These are phyloP conservation scores for Orientallactaga sibirica DNA, from an alignment of 2,797 vertebrate species.

Conservation along the genomic window DNA sequence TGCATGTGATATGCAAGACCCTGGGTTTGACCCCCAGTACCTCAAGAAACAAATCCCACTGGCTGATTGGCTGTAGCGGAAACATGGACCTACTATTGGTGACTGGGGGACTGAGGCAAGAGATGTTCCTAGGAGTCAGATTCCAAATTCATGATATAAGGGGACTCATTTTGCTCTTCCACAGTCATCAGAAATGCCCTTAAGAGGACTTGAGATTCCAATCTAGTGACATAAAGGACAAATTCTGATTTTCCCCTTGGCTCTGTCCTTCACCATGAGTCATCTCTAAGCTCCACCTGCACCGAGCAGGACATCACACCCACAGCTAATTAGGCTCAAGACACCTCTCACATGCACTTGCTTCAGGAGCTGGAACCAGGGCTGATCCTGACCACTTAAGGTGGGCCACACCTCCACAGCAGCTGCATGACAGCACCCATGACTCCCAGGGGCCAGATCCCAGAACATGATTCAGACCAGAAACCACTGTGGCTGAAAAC, in stretches of 20 bases:
- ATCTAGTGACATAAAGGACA: slow-evolving; percentile 51
- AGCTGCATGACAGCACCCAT: not conserved
- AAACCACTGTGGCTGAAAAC: not conserved
- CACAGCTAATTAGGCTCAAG: not conserved
- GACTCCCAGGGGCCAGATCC: not conserved
- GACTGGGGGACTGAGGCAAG: no score
- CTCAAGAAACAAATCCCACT: not conserved
- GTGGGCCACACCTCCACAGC: not conserved
- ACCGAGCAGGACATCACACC: not conserved
- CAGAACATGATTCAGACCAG: not conserved
- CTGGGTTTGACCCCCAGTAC: not conserved
- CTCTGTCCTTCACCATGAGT: slow-evolving; percentile 52
- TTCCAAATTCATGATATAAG: slow-evolving; percentile 22
- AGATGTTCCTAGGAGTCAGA: not conserved
- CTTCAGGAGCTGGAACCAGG: not conserved
- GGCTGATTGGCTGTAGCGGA: not conserved
- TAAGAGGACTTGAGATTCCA: slow-evolving; percentile 58
- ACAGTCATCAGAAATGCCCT: not conserved
- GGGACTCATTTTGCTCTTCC: not conserved
- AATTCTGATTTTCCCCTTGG: not conserved
- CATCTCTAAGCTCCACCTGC: slow-evolving; percentile 41
- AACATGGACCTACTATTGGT: not conserved
- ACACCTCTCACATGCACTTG: not conserved
- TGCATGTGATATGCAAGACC: not conserved
- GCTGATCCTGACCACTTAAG: not conserved